Base-by-base conservation (phyloP, 2,888 invertebrate genomes). In the Disparrhopalites patrizii region DNA sequence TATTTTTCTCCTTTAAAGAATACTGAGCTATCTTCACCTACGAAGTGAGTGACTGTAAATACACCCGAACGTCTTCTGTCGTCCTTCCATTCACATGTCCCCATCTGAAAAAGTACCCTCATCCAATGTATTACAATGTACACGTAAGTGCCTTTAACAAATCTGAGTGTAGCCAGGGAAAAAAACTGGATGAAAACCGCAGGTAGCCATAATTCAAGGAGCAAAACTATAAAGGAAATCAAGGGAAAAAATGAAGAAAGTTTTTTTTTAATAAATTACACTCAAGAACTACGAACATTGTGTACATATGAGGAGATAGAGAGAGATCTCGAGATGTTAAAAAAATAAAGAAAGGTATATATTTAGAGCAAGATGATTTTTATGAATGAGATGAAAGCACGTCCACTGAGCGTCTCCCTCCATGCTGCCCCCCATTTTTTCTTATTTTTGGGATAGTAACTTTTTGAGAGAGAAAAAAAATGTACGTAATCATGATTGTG, bases 361-460 rank as follows among this genome's bases (percentile, higher is more conserved):
- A 20, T n/a, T 18, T 18, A 20, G 20, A n/a, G 40, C n/a, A 10
- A 3, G 13, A 27, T 28, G 15, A 57, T 57, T 57, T 57, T 57
- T 57, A 57, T 57, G 57, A 57, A 57, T 57, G 57, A 57, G 57
- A 36, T 57, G 57, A 57, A 57, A 57, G 57, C 38, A 57, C 40
- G 57, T 40, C 43, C 57, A 28, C 52, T 57, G 15, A 27, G 38
- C 57, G 38, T n/a, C 54, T 54, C 36, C 57, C 55, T 57, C 20
- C 57, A 27, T 23, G 8, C 33, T 57, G 20, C 57, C 36, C 25
- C 36, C 15, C 15, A 15, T 43, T 43, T 43, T 43, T 43, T 5
- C 43, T 43, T 18, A 43, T 43, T 43, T 18, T 43, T 15, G 20
- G 15, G 15, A 43, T 43, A 43, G 5, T 15, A 18, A 20, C n/a